phyloP scores from a whole-genome alignment of 1,140 invertebrate species.

The Mylabris phalerata region DNA sequence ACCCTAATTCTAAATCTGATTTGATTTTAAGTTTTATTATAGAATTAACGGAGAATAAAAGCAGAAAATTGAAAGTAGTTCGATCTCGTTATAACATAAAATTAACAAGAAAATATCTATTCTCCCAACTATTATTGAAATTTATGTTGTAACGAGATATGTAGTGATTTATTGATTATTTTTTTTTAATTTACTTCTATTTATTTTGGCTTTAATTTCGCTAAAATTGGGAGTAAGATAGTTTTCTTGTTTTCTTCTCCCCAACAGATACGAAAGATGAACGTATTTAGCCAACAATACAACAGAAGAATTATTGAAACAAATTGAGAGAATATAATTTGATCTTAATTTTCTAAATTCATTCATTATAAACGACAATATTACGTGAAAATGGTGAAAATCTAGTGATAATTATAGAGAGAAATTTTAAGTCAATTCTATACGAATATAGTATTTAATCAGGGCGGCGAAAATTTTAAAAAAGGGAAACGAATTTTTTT shows the following conservation, averaged over 20 bases:
- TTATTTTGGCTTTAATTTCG: background rate
- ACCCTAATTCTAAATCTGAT: background rate
- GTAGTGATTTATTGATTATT: conserved; percentile 2
- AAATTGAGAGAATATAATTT: no score
- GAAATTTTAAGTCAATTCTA: conserved; percentile 27
- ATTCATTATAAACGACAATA: no score
- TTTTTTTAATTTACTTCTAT: conserved; percentile 1
- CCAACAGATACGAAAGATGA: conserved; percentile 54
- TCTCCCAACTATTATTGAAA: conserved; percentile 31
- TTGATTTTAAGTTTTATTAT: no score
- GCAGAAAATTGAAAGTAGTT: no score
- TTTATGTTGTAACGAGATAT: conserved; percentile 52
- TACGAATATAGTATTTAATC: conserved; percentile 21
- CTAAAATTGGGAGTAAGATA: conserved; percentile 41
- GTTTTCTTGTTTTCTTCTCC: conserved; percentile 45
- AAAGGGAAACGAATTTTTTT: conserved; percentile 14
- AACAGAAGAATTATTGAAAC: conserved; percentile 4
- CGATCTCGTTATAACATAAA: conserved; percentile 47
- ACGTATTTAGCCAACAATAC: conserved; percentile 45
- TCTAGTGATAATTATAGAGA: no score
- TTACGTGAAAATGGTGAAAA: no score
- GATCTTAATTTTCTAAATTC: no score
- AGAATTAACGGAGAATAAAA: no score
- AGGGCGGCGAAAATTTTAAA: conserved; percentile 10
- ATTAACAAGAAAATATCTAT: conserved; percentile 35